A percentile compares a stretch with the other conserved stretches of the same genome.
These are phyloP conservation scores for Aviceda subcristata DNA, from an alignment of 2,113 vertebrate species.

Conservation along the genomic window DNA sequence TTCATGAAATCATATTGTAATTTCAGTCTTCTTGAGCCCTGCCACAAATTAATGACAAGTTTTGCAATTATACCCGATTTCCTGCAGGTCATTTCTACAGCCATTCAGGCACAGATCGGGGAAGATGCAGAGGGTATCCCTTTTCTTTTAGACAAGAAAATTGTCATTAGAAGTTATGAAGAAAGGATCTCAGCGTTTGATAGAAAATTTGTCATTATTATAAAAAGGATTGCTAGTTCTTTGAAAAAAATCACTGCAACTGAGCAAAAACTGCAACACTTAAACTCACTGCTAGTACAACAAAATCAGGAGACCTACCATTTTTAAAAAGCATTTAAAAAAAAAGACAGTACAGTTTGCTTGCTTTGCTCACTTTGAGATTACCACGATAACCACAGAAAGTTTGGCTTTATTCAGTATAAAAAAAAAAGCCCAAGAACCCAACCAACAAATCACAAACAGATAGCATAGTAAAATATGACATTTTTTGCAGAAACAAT, in stretches of 20 bases:
- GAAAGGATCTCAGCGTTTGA: background rate
- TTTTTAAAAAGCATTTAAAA: background rate
- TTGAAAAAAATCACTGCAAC: background rate
- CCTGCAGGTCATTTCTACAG: background rate
- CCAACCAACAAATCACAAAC: background rate
- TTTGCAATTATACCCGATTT: background rate
- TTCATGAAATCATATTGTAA: background rate
- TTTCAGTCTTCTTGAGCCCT: background rate
- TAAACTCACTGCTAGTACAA: background rate
- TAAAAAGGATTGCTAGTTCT: background rate
- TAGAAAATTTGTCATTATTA: background rate
- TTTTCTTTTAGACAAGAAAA: background rate
- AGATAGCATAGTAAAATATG: background rate
- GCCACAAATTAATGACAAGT: background rate
- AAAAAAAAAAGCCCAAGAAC: background rate
- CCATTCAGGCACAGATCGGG: background rate
- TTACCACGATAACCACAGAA: background rate
- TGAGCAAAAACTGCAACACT: background rate
- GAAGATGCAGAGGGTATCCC: background rate
- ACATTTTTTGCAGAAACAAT: background rate
- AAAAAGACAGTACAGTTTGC: background rate
- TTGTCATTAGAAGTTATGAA: background rate
- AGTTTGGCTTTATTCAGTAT: background rate
- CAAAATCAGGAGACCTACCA: background rate
- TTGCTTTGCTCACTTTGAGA: background rate